Base-by-base conservation (phyloP, 2,113 vertebrate species). In the Acrocephalus arundinaceus region DNA sequence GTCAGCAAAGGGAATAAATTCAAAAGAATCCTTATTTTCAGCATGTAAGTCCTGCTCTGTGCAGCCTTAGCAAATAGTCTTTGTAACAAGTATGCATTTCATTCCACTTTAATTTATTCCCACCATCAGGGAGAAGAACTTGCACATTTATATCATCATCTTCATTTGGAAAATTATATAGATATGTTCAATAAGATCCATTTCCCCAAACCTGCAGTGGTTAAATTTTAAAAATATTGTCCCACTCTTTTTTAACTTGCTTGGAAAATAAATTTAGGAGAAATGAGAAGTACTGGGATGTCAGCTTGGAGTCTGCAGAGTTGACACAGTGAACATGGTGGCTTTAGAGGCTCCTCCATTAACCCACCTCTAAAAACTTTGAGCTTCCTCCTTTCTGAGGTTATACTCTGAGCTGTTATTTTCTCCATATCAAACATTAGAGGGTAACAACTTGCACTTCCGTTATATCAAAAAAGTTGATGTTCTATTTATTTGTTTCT, bases 121-220 rank as follows among this genome's bases (percentile, higher is more conserved):
- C 14, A 25, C 41, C 67, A 72, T 67, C 52, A 79, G 22, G 48
- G 24, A 66, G 13, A 73, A 78, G 21, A 71, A 63, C 3, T 65
- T 51, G 66, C 6, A 72, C 7, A 37, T 49, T 61, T 57, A 3
- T 39, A 22, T 27, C 7, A 2, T 19, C 51, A 35, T 33, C 62
- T 13, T 73, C 18, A 73, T 49, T 59, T 2, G 7, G 37, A 65
- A 71, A 79, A 68, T 27, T 28, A 28, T 45, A 67, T 3, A 73
- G 14, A 7, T 52, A 27, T n/a, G 4, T 37, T 84, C 48, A 70
- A 5, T 39, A 62, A 66, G 19, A 25, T 33, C 35, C 27, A 22
- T 52, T 62, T 65, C 15, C 28, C 43, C 27, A 73, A 84, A 84
- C 1, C 0, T 12, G 15, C 3, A 67, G 21, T 23, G 0, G 0